phyloP scores from a whole-genome alignment of 2,888 invertebrate species.

The Pelosia muscerda region DNA sequence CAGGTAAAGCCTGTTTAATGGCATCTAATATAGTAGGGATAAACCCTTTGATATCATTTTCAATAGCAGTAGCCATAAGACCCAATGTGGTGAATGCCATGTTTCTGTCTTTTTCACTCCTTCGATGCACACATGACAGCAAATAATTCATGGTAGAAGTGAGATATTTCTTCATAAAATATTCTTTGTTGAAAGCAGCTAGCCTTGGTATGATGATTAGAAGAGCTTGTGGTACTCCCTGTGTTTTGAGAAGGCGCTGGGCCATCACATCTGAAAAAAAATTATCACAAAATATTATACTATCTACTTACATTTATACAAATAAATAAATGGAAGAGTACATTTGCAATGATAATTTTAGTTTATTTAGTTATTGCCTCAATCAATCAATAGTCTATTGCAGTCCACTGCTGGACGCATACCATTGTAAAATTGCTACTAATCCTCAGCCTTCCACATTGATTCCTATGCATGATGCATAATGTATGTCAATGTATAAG shows the following conservation, averaged over 20 bases:
- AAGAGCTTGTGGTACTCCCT: slow-evolving; percentile 95
- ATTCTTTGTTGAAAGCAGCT: slow-evolving; percentile 96
- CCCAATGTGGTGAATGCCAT: slow-evolving; percentile 97
- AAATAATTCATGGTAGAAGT: slow-evolving; percentile 92
- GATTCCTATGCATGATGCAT: too few relatives aligned
- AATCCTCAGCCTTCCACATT: too few relatives aligned
- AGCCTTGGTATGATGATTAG: slow-evolving; percentile 95
- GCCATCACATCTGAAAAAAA: slow-evolving; percentile 90
- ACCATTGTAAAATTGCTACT: too few relatives aligned
- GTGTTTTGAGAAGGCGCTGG: slow-evolving; percentile 91
- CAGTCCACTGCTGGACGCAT: too few relatives aligned
- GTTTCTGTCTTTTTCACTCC: slow-evolving; percentile 94
- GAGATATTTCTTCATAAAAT: slow-evolving; percentile 92
- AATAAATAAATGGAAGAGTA: too few relatives aligned
- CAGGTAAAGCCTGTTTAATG: slow-evolving; percentile 91
- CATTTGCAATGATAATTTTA: too few relatives aligned
- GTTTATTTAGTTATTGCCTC: too few relatives aligned
- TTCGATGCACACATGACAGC: slow-evolving; percentile 86
- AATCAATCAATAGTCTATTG: too few relatives aligned
- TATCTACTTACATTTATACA: too few relatives aligned
- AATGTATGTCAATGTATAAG: too few relatives aligned
- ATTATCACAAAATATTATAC: background rate
- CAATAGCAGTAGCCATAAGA: slow-evolving; percentile 95
- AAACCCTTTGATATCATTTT: slow-evolving; percentile 92
- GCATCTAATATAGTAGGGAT: slow-evolving; percentile 95